Evolutionary conservation across 2,888 invertebrate species (phyloP).

Genomic region (Meteorus cinctellus): DNA sequence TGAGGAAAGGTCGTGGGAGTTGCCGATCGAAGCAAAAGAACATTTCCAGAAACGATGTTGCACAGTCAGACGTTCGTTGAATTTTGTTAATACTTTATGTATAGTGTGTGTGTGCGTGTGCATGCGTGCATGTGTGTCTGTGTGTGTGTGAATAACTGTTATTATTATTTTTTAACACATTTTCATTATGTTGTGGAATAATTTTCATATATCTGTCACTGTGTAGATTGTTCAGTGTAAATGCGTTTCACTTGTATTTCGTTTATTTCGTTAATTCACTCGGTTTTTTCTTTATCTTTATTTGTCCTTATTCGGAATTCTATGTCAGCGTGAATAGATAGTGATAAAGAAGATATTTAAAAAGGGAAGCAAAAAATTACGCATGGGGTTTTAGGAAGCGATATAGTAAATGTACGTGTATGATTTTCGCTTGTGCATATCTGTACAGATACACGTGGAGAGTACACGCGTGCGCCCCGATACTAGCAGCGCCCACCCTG

Average conservation of each 20-base stretch:
- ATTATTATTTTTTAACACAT: background rate
- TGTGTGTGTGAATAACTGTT: background rate
- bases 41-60: conserved; percentile 62
- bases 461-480: conserved; percentile 53
- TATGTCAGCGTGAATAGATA: background rate
- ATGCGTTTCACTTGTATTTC: conserved; percentile 12
- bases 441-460: conserved; percentile 54
- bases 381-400: background rate
- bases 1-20: conserved; percentile 52
- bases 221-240: background rate
- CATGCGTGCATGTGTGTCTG: no score
- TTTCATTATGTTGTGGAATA: background rate
- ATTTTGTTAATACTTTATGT: background rate
- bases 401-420: background rate
- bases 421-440: conserved; percentile 47
- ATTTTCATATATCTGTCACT: background rate
- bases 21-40: conserved; percentile 60
- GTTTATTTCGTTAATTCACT: background rate
- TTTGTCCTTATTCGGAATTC: background rate
- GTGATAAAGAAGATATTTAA: background rate
- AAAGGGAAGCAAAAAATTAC: conserved; percentile 38
- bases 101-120: background rate
- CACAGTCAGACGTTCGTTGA: conserved; percentile 54
- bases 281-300: background rate
- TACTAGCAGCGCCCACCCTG: conserved; percentile 43